phyloP scores from a whole-genome alignment of 2,797 vertebrate genomes.

The Columba guinea region DNA sequence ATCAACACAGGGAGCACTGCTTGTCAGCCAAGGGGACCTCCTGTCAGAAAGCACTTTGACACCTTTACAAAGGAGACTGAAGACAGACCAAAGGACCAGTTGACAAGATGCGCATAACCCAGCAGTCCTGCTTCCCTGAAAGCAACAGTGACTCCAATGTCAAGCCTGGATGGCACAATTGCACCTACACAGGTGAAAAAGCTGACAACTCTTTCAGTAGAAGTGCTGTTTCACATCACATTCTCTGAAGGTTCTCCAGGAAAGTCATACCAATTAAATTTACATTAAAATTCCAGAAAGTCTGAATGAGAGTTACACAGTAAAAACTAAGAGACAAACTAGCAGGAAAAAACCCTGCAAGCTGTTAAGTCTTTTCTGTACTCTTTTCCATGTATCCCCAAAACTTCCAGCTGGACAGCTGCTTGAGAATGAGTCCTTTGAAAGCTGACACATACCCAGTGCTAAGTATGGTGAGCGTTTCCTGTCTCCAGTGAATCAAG shows the following conservation, averaged over 20 bases:
- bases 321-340: background rate
- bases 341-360: background rate
- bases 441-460: background rate
- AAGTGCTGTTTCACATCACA: background rate
- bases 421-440: background rate
- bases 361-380: background rate
- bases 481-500: background rate
- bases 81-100: background rate
- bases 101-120: background rate
- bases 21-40: background rate
- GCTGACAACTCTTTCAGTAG: background rate
- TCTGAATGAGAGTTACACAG: background rate
- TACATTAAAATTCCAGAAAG: background rate
- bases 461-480: background rate
- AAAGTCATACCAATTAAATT: background rate
- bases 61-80: background rate
- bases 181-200: background rate
- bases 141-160: background rate
- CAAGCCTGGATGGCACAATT: rapidly evolving
- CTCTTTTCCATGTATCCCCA: background rate
- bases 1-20: rapidly evolving
- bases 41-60: background rate
- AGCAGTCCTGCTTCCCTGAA: background rate
- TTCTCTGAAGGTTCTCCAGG: background rate
- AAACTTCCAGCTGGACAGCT: background rate